Percentiles rank a stretch among this genome's conserved stretches.
Conservation (phyloP, 2,888 invertebrate genomes). For the Agonopterix alstromeriana region DNA sequence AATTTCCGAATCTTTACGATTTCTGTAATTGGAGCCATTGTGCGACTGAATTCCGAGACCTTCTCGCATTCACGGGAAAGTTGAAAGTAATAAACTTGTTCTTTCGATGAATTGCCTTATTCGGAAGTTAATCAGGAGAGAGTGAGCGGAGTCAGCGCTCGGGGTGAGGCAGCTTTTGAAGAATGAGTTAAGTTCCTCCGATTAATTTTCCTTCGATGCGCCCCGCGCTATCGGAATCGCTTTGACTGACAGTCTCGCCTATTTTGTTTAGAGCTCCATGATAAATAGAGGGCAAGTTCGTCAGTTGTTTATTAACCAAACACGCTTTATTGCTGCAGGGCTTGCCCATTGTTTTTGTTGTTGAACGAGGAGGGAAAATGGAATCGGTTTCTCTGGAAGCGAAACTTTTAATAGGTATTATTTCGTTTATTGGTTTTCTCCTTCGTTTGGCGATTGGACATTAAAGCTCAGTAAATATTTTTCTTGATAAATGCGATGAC, state of each 20-base stretch:
- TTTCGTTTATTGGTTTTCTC: slow-evolving; percentile 3
- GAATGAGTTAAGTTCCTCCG: slow-evolving; percentile 35
- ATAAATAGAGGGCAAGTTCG: slow-evolving; percentile 37
- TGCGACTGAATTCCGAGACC: slow-evolving; percentile 40
- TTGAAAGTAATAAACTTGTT: slow-evolving; percentile 64
- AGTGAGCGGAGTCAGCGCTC: slow-evolving; percentile 8
- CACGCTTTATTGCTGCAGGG: slow-evolving; percentile 23
- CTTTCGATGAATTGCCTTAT: slow-evolving; percentile 58
- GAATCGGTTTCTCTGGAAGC: slow-evolving; percentile 11
- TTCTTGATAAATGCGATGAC: no score
- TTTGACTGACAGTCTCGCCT: slow-evolving; percentile 17
- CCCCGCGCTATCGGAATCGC: slow-evolving; percentile 13
- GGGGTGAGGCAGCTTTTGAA: slow-evolving; percentile 20
- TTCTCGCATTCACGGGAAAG: slow-evolving; percentile 41
- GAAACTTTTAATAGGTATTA: not conserved
- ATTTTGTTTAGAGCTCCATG: slow-evolving; percentile 33
- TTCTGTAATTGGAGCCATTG: slow-evolving; percentile 59
- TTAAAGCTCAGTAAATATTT: not conserved
- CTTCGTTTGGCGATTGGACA: not conserved
- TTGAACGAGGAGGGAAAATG: slow-evolving; percentile 24
- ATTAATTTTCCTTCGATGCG: slow-evolving; percentile 36
- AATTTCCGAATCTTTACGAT: slow-evolving; percentile 42
- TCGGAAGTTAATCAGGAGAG: slow-evolving; percentile 54
- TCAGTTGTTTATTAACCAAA: slow-evolving; percentile 44
- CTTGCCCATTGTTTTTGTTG: slow-evolving; percentile 43